These are phyloP conservation scores for Notolepis coatsorum DNA, from an alignment of 2,797 vertebrate genomes.

Conservation along the genomic window DNA sequence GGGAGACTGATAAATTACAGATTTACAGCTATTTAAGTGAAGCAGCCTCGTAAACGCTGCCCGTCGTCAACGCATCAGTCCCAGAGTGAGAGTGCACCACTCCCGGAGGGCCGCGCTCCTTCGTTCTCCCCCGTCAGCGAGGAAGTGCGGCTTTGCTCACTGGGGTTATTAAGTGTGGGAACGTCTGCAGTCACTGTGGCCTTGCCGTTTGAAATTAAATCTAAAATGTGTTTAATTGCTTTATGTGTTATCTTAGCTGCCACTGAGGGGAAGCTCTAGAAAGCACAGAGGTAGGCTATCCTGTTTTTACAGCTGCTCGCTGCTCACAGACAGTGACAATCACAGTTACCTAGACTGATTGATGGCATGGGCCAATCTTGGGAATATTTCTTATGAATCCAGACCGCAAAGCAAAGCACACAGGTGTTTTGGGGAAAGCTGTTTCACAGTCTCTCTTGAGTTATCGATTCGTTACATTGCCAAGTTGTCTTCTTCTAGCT, in stretches of 20 bases:
- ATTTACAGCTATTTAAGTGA: no score
- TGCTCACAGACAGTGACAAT: neutral
- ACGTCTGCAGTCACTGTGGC: neutral
- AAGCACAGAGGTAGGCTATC: neutral
- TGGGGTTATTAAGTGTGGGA: constrained; percentile 1
- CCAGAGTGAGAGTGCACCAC: neutral
- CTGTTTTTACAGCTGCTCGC: constrained; percentile 25
- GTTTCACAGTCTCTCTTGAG: no score
- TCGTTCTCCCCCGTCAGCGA: neutral
- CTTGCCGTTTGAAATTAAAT: constrained; percentile 10
- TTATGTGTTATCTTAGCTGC: constrained; percentile 8
- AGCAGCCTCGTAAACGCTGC: no score
- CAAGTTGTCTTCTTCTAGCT: no score
- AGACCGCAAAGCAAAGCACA: neutral
- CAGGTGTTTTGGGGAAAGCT: neutral
- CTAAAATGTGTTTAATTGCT: neutral
- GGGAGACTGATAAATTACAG: no score
- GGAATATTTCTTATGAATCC: neutral
- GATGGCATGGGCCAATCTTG: constrained; percentile 6
- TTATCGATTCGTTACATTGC: no score
- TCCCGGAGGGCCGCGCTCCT: neutral
- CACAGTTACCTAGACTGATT: constrained; percentile 16
- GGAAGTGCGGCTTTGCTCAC: constrained; percentile 2
- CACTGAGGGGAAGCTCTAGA: neutral
- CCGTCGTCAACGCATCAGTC: neutral